Conservation (phyloP, 2,888 invertebrate species). For the Patella ulyssiponensis region DNA sequence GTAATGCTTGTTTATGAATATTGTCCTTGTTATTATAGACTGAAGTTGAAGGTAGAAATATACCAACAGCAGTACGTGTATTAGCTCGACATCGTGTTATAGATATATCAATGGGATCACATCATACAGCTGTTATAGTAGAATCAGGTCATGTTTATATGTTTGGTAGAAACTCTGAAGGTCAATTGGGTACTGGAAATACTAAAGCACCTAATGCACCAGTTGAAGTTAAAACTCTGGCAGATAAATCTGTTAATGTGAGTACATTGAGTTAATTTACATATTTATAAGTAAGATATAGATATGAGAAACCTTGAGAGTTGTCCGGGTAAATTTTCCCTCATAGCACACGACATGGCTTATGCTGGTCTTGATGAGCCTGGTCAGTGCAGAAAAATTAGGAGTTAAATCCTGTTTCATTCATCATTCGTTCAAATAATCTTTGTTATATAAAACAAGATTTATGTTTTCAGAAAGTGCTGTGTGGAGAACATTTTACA, state of each 20-base stretch:
- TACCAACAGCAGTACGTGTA: slow-evolving; percentile 73
- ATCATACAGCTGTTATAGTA: slow-evolving; percentile 78
- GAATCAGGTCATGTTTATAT: slow-evolving; percentile 79
- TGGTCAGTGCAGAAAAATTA: no score
- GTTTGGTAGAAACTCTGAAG: slow-evolving; percentile 79
- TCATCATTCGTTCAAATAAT: no score
- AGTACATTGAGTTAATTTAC: slow-evolving; percentile 34
- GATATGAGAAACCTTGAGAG: background rate
- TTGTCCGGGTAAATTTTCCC: no score
- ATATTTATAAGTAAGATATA: no score
- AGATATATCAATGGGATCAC: slow-evolving; percentile 77
- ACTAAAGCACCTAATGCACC: slow-evolving; percentile 70
- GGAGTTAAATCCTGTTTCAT: background rate
- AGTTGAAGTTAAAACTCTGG: slow-evolving; percentile 73
- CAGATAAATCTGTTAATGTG: slow-evolving; percentile 70
- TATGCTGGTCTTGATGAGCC: no score
- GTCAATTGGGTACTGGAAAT: slow-evolving; percentile 77
- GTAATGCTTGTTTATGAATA: background rate
- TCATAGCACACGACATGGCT: no score
- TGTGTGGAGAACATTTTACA: slow-evolving; percentile 80
- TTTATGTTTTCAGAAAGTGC: slow-evolving; percentile 74
- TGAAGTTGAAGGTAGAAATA: slow-evolving; percentile 72
- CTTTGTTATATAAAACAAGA: background rate
- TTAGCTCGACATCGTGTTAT: slow-evolving; percentile 76
- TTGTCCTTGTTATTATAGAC: slow-evolving; percentile 50